phyloP scores from a whole-genome alignment of 2,113 vertebrate species.

The Gadus macrocephalus region DNA sequence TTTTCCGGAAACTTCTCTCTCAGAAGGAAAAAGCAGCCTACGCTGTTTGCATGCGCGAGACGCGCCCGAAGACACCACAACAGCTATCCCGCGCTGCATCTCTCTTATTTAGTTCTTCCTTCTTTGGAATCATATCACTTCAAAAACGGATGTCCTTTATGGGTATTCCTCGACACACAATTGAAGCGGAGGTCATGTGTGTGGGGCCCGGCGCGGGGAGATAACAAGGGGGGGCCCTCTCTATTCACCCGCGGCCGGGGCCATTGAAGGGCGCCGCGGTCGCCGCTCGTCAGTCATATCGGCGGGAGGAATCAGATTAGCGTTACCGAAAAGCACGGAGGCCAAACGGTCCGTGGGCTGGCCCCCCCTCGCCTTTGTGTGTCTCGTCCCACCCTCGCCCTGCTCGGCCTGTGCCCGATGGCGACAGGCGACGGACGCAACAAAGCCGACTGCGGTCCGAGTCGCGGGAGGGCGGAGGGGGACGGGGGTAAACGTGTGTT shows the following conservation, averaged over 20 bases:
- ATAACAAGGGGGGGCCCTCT: constrained; percentile 31
- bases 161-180: constrained; percentile 1
- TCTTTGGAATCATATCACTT: not conserved
- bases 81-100: not conserved
- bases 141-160: not conserved
- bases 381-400: constrained; percentile 23
- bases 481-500: constrained; percentile 63
- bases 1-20: constrained; percentile 7
- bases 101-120: not conserved
- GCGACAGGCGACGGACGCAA: constrained; percentile 36
- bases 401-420: constrained; percentile 31
- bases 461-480: not conserved
- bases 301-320: constrained; percentile 57
- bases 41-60: not conserved
- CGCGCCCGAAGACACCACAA: not conserved
- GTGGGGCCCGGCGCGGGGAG: not conserved
- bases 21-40: too few species aligned
- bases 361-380: constrained; percentile 57
- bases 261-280: constrained; percentile 13
- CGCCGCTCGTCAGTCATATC: constrained; percentile 49
- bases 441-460: constrained; percentile 38
- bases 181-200: not conserved
- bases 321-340: constrained; percentile 58
- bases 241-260: constrained; percentile 43
- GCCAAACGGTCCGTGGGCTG: constrained; percentile 1